These are phyloP conservation scores for Phaenicophaeus curvirostris DNA, from an alignment of 2,797 vertebrate species.

Conservation along the genomic window DNA sequence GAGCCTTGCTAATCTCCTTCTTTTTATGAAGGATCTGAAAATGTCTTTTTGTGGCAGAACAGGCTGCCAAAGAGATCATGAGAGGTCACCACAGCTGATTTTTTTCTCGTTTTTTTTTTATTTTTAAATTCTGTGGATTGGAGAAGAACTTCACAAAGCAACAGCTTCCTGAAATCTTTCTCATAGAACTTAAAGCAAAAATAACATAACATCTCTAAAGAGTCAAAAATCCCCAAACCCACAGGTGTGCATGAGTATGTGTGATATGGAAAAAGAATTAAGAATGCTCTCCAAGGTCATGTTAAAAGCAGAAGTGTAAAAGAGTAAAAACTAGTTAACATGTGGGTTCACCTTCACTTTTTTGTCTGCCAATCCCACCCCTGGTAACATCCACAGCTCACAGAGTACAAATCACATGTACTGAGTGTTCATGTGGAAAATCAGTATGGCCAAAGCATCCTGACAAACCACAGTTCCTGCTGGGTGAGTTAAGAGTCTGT, in stretches of 20 bases:
- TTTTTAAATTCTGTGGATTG: background rate
- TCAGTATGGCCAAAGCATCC: background rate
- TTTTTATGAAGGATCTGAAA: background rate
- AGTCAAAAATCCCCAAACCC: background rate
- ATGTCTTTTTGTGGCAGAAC: background rate
- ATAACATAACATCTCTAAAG: background rate
- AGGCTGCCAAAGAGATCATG: background rate
- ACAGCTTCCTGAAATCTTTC: background rate
- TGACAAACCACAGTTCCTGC: background rate
- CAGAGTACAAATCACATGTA: background rate
- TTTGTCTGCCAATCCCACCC: background rate
- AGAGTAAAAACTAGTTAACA: background rate
- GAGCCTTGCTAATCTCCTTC: background rate
- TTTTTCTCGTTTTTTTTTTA: background rate
- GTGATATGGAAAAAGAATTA: background rate
- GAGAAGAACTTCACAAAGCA: background rate
- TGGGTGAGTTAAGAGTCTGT: constrained; percentile 22
- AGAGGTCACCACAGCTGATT: background rate
- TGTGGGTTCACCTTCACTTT: background rate
- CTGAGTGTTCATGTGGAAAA: background rate
- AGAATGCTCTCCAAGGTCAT: background rate
- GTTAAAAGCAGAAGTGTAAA: background rate
- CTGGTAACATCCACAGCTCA: background rate
- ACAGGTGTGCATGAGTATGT: background rate
- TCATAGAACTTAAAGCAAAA: background rate